Evolutionary conservation across 2,888 invertebrate species (phyloP).

Genomic region (Tuta absoluta): DNA sequence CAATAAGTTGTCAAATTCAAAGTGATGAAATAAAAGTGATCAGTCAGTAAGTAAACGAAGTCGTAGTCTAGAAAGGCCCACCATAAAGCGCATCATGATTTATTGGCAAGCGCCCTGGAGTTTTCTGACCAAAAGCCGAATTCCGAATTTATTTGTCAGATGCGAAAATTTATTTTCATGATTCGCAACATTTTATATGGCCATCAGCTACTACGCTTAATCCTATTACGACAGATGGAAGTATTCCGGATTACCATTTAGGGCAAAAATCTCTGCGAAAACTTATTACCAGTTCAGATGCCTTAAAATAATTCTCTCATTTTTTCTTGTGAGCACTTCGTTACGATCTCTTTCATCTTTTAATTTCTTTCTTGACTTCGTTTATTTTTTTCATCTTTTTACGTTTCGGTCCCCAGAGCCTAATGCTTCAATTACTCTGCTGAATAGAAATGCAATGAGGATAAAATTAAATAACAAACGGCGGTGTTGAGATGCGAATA

Average conservation of each 20-base stretch:
- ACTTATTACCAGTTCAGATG: constrained; percentile 66
- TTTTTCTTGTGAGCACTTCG: constrained; percentile 59
- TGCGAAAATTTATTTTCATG: constrained; percentile 24
- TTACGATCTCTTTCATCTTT: constrained; percentile 66
- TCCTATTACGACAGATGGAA: constrained; percentile 61
- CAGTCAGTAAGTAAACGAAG: neutral
- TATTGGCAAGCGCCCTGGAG: constrained; percentile 18
- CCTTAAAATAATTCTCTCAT: constrained; percentile 67
- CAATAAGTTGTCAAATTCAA: neutral
- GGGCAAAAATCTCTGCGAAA: constrained; percentile 62
- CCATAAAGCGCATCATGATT: constrained; percentile 23
- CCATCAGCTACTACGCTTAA: constrained; percentile 39
- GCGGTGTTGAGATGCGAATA: constrained; percentile 44
- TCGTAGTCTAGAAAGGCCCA: constrained; percentile 11
- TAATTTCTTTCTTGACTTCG: constrained; percentile 60
- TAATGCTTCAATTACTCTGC: constrained; percentile 55
- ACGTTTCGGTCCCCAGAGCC: constrained; percentile 47
- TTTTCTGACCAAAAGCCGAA: constrained; percentile 20
- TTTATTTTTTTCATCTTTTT: constrained; percentile 55
- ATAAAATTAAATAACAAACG: constrained; percentile 46
- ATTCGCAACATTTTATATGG: constrained; percentile 29
- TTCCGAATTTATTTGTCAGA: constrained; percentile 21
- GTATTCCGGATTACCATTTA: constrained; percentile 64
- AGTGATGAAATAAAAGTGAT: neutral
- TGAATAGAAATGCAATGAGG: constrained; percentile 49